Evolutionary conservation across 2,113 vertebrate genomes (phyloP), one percentile per base, ranked within the genome.

Genomic region (Fregata magnificens): DNA sequence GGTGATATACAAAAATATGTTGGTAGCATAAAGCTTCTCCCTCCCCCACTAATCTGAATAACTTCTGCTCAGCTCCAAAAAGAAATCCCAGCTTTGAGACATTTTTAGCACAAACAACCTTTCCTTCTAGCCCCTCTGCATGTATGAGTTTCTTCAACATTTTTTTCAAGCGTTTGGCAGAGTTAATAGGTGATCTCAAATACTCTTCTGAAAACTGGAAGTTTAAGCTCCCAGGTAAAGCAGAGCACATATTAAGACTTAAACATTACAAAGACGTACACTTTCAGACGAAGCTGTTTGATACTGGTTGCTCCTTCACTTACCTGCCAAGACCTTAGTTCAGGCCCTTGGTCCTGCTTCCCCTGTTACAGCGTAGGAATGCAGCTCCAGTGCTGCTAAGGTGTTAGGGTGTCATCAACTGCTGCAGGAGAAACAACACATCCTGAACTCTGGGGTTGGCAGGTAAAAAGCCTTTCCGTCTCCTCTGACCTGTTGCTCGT

Each of bases 321-420:
- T 97, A 97, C 97, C 97, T 95, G 97, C 97, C 97, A 97, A 97
- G 96, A 97, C 97, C 97, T 97, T 97, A 97, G 97, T 97, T 97
- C 97, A 97, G 97, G 97, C 97, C 95, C 86, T 96, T 97, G 96
- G 94, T 97, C 89, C 97, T 97, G 96, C 96, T 97, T 97, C 96
- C 96, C 97, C 97, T 97, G 96, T 97, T 97, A 97, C 95, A 97
- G 96, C 95, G 96, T 95, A 95, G 97, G 91, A 97, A 97, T 97
- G 97, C 97, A 97, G 97, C 97, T 97, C 96, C 97, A 95, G 96
- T 97, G 97, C 97, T 97, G 97, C 97, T 95, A 97, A 96, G 96
- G 97, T 97, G 96, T 96, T 97, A 97, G 95, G 97, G 13, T 97
- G 97, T 96, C 97, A 97, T 97, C 97, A 97, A 93, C 97, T 90